Percentiles rank a stretch among this genome's conserved stretches.
phyloP scores from a whole-genome alignment of 2,113 vertebrate species.

The Equus quagga region DNA sequence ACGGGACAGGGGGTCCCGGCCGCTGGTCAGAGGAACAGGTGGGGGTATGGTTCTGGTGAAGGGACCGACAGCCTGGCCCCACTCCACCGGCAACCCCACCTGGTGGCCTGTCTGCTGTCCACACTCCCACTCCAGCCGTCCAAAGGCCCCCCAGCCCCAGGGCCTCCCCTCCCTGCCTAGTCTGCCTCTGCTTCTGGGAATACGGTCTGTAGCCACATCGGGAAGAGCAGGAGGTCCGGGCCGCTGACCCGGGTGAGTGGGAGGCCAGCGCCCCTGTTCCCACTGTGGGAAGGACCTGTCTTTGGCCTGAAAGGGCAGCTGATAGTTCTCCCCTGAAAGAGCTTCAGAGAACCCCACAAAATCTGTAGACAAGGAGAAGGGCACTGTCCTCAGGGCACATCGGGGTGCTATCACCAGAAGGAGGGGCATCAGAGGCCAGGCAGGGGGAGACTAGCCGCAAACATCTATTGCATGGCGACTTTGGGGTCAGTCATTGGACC shows the following conservation, averaged over 20 bases:
- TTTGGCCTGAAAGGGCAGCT: background rate
- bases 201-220: background rate
- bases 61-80: background rate
- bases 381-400: background rate
- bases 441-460: background rate
- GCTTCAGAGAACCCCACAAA: background rate
- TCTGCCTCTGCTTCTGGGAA: background rate
- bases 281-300: background rate
- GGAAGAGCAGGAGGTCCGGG: background rate
- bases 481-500: background rate
- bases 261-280: background rate
- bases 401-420: background rate
- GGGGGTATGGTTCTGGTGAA: background rate
- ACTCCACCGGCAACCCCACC: background rate
- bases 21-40: background rate
- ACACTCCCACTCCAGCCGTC: background rate
- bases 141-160: background rate
- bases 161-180: background rate
- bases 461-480: background rate
- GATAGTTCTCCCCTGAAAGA: background rate
- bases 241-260: background rate
- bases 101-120: background rate
- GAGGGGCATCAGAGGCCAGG: background rate
- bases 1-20: background rate
- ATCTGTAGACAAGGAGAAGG: background rate